A percentile compares a stretch with the other conserved stretches of the same genome.
Evolutionary conservation across 2,113 vertebrate species (phyloP).

Genomic region (Lamprologus tigripictilis): DNA sequence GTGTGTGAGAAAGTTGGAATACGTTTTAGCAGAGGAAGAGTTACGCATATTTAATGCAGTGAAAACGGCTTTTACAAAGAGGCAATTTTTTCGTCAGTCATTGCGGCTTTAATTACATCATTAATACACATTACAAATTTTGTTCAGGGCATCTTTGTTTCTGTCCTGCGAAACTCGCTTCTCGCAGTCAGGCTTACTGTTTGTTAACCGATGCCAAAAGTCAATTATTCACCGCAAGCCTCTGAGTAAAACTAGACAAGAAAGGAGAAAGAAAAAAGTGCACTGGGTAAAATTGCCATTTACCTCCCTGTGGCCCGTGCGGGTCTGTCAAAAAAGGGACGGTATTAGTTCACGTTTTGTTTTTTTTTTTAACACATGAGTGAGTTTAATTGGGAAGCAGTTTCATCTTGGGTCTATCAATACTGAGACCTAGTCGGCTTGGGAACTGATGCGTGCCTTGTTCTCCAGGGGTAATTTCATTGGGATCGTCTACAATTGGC

Average conservation of each 20-base stretch:
- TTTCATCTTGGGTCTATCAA: conserved; percentile 47
- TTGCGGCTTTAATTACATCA: conserved; percentile 11
- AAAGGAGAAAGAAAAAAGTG: background rate
- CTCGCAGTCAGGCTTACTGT: background rate
- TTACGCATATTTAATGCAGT: background rate
- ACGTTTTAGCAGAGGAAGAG: background rate
- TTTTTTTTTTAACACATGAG: conserved; percentile 22
- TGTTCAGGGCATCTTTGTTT: background rate
- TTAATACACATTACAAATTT: conserved; percentile 6
- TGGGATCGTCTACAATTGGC: conserved; percentile 41
- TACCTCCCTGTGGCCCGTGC: background rate
- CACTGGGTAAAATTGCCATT: conserved; percentile 23
- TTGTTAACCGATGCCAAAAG: conserved; percentile 20
- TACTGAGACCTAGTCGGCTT: background rate
- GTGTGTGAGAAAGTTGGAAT: background rate
- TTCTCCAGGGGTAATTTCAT: conserved; percentile 45
- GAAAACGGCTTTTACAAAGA: background rate
- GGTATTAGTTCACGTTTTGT: conserved; percentile 4
- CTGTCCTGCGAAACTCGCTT: background rate
- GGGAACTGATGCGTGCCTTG: background rate
- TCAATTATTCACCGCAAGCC: conserved; percentile 7
- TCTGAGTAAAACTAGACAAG: conserved; percentile 14
- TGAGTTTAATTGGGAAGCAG: conserved; percentile 54
- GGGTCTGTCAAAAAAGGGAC: background rate
- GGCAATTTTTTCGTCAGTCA: background rate